A percentile compares a stretch with the other conserved stretches of the same genome.
Conservation (phyloP, 2,113 vertebrate genomes). For the Eudyptes chrysolophus region DNA sequence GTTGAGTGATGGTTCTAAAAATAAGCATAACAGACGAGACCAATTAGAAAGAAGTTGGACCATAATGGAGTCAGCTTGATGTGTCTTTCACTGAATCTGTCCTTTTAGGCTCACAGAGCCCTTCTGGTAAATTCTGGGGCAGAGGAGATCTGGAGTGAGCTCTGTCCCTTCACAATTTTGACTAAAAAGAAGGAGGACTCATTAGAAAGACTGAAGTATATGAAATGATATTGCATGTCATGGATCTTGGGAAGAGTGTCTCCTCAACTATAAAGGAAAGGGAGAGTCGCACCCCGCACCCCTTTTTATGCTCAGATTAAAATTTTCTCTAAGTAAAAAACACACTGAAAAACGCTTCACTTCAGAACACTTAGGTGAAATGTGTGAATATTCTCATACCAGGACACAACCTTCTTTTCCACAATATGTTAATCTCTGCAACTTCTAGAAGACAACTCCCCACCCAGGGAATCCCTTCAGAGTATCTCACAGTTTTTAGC, state of each 20-base stretch:
- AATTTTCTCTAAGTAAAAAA: not conserved
- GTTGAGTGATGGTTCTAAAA: conserved; percentile 46
- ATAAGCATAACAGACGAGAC: conserved; percentile 44
- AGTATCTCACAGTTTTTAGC: not conserved
- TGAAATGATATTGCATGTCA: not conserved
- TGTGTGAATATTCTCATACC: not conserved
- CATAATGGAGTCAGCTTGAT: not conserved
- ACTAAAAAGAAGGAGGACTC: not conserved
- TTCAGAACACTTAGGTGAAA: not conserved
- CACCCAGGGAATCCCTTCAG: not conserved
- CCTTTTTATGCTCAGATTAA: not conserved
- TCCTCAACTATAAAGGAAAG: not conserved
- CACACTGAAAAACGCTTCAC: not conserved
- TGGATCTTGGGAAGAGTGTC: not conserved
- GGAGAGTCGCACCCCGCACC: not conserved
- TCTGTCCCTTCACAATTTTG: not conserved
- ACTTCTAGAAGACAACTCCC: not conserved
- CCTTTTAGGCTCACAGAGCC: not conserved
- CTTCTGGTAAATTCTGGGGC: not conserved
- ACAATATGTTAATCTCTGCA: not conserved
- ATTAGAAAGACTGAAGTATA: not conserved
- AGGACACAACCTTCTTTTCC: not conserved
- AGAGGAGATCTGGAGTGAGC: not conserved
- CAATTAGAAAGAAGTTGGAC: not conserved
- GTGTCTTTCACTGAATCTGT: not conserved